Evolutionary conservation across 2,888 invertebrate species (phyloP).

Genomic region (Clepsis dumicolana): DNA sequence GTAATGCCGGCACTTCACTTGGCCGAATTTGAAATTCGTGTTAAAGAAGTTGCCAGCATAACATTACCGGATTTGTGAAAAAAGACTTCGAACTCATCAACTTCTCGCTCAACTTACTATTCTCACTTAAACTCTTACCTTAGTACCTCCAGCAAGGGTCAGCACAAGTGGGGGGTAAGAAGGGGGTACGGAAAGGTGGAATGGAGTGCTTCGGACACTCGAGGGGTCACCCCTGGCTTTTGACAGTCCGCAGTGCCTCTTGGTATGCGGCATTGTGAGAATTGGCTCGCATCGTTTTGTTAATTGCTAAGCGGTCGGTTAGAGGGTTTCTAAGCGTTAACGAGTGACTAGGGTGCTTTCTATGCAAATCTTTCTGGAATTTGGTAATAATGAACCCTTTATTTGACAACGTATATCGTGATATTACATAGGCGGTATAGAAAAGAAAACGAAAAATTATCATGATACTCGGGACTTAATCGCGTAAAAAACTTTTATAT

Average conservation of each 20-base stretch:
- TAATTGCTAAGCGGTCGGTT: slow-evolving; percentile 10
- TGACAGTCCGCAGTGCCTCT: slow-evolving; percentile 76
- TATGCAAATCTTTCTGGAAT: not conserved
- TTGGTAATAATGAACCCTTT: not conserved
- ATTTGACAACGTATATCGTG: too few species aligned
- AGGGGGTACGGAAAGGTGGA: slow-evolving; percentile 52
- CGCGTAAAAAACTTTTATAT: too few species aligned
- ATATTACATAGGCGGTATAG: too few species aligned
- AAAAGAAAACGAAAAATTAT: too few species aligned
- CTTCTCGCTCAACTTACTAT: not conserved
- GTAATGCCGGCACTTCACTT: too few species aligned
- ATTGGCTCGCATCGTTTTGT: slow-evolving; percentile 43
- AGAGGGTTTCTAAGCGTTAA: not conserved
- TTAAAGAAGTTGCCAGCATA: too few species aligned
- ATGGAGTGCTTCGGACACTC: slow-evolving; percentile 71
- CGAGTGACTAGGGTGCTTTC: not conserved
- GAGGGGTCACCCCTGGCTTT: slow-evolving; percentile 76
- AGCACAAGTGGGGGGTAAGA: slow-evolving; percentile 59
- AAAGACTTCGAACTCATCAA: not conserved
- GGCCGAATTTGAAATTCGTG: too few species aligned
- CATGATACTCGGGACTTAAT: too few species aligned
- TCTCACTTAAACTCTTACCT: not conserved
- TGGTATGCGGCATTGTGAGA: slow-evolving; percentile 50
- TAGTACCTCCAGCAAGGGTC: slow-evolving; percentile 59
- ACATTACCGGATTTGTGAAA: too few species aligned